Evolutionary conservation across 2,113 vertebrate species (phyloP).

Genomic region (Campylorhamphus procurvoides): DNA sequence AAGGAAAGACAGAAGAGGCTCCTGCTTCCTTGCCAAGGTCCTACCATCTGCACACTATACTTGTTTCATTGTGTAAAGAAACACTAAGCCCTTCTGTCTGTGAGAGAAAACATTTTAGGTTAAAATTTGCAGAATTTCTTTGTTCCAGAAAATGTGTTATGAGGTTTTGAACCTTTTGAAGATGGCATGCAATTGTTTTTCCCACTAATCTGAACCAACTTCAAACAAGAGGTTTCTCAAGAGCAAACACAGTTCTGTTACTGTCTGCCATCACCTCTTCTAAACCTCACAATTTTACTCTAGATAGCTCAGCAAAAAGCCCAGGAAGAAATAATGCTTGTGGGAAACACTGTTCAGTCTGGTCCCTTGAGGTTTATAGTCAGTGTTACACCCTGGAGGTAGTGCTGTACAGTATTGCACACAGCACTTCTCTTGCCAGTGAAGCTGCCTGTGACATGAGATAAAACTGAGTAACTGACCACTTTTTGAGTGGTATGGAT

Average conservation of each 20-base stretch:
- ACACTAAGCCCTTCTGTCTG: not conserved
- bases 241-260: not conserved
- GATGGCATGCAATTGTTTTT: not conserved
- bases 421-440: not conserved
- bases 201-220: not conserved
- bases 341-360: not conserved
- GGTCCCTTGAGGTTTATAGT: not conserved
- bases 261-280: not conserved
- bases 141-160: not conserved
- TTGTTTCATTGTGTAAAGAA: not conserved
- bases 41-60: not conserved
- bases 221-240: not conserved
- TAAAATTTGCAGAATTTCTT: not conserved
- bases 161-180: not conserved
- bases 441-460: slow-evolving; percentile 14
- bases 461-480: not conserved
- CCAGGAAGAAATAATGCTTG: not conserved
- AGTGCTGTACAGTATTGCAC: not conserved
- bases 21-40: not conserved
- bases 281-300: not conserved
- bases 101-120: not conserved
- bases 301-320: not conserved
- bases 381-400: not conserved
- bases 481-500: not conserved
- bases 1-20: not conserved